These are phyloP conservation scores for Drosophila mercatorum DNA, from an alignment of 2,888 invertebrate species.

Conservation along the genomic window DNA sequence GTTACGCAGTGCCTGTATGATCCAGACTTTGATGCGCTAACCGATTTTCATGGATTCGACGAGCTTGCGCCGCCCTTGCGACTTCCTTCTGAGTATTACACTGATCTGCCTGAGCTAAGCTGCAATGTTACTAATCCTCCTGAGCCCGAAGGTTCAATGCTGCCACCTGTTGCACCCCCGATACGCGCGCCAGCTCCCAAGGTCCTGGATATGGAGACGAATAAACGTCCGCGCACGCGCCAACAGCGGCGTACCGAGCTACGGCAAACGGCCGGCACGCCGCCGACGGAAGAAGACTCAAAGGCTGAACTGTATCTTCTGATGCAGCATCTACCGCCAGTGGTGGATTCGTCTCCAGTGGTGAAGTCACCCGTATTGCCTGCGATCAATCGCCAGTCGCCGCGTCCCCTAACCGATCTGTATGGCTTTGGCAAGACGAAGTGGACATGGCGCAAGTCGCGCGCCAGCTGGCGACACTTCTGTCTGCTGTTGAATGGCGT, in stretches of 20 bases:
- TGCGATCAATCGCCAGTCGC: not conserved
- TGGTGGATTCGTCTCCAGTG: constrained; percentile 9
- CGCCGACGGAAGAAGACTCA: constrained; percentile 33
- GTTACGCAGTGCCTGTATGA: constrained; percentile 31
- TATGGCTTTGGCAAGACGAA: constrained; percentile 50
- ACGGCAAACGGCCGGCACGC: not conserved
- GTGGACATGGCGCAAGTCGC: constrained; percentile 44
- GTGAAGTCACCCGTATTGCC: not conserved
- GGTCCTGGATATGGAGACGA: not conserved
- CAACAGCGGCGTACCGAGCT: constrained; percentile 38
- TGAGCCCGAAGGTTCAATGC: constrained; percentile 5
- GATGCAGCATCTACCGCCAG: constrained; percentile 52
- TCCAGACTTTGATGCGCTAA: constrained; percentile 31
- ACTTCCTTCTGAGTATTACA: constrained; percentile 44
- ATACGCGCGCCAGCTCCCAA: not conserved
- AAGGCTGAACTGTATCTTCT: constrained; percentile 47
- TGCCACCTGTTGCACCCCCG: constrained; percentile 10
- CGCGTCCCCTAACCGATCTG: constrained; percentile 32
- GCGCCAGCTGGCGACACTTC: constrained; percentile 70
- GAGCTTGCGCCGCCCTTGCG: constrained; percentile 41
- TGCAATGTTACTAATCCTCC: not conserved
- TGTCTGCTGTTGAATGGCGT: constrained; percentile 67
- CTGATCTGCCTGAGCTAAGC: constrained; percentile 18
- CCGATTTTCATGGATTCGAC: constrained; percentile 60
- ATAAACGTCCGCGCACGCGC: constrained; percentile 49